A percentile compares a stretch with the other conserved stretches of the same genome.
Conservation (phyloP, 2,113 vertebrate species). For the Eolophus roseicapilla region DNA sequence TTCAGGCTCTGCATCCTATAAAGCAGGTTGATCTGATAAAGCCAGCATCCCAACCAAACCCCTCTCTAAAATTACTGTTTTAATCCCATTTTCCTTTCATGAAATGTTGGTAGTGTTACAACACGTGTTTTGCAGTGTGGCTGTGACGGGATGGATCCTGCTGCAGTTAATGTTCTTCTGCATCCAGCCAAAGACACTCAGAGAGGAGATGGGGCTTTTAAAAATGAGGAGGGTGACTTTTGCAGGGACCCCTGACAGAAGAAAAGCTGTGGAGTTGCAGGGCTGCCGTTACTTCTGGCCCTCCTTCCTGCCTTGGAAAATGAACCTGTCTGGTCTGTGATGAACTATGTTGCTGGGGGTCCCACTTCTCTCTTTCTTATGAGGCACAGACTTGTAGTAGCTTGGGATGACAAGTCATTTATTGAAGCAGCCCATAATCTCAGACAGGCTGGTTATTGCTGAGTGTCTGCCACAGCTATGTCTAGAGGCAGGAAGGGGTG, state of each 20-base stretch:
- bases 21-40: neutral
- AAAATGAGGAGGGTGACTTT: neutral
- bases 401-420: neutral
- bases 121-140: rapidly evolving
- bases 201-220: neutral
- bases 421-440: neutral
- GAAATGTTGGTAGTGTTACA: neutral
- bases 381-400: neutral
- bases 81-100: neutral
- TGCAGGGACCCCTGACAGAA: neutral
- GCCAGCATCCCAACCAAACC: neutral
- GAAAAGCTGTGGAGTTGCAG: neutral
- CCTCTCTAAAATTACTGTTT: neutral
- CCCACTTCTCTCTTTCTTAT: rapidly evolving
- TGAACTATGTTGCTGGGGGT: neutral
- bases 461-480: rapidly evolving
- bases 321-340: neutral
- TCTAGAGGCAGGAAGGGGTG: rapidly evolving
- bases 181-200: neutral
- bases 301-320: neutral
- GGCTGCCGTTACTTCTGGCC: neutral
- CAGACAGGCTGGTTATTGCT: neutral
- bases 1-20: neutral
- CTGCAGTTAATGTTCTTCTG: neutral
- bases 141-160: rapidly evolving